These are phyloP conservation scores for Zalophus californianus DNA, from an alignment of 2,797 vertebrate genomes.

Conservation along the genomic window DNA sequence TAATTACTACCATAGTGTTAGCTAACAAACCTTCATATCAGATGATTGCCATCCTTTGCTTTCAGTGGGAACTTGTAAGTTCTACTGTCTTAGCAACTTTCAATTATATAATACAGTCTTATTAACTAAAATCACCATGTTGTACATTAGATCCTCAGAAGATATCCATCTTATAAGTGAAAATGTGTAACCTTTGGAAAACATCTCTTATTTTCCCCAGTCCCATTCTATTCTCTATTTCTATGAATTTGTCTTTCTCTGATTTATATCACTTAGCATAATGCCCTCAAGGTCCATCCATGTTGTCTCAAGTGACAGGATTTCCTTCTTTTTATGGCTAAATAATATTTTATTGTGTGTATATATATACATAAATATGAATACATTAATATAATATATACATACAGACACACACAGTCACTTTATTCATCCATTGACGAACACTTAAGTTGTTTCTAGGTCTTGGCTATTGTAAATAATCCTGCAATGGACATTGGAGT, in stretches of 20 bases:
- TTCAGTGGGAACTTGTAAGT: neutral
- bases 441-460: neutral
- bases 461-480: neutral
- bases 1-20: neutral
- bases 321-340: neutral
- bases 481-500: neutral
- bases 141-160: neutral
- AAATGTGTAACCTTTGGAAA: neutral
- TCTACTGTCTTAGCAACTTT: neutral
- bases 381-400: too few species aligned
- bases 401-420: neutral
- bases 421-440: neutral
- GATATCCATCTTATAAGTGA: neutral
- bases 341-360: neutral
- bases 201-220: neutral
- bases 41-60: neutral
- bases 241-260: neutral
- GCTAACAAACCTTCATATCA: neutral
- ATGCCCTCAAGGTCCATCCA: neutral
- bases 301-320: neutral
- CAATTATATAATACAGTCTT: neutral
- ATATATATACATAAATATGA: neutral
- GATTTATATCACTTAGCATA: neutral
- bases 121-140: neutral
- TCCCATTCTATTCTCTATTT: neutral